Evolutionary conservation across 2,113 vertebrate genomes (phyloP).

Genomic region (Megalops atlanticus): DNA sequence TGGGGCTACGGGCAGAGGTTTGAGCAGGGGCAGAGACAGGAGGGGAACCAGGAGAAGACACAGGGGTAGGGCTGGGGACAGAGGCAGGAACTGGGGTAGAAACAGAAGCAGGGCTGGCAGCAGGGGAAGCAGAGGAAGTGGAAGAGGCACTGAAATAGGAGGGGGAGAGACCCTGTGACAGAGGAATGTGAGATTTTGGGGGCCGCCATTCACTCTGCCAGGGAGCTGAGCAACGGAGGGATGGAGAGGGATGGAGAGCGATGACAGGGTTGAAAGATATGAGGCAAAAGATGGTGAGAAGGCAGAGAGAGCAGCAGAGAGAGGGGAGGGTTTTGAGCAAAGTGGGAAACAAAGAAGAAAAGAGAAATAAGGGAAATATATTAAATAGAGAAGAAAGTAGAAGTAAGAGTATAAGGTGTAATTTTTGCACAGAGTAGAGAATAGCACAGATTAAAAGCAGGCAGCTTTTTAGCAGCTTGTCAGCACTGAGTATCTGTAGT

Average conservation of each 20-base stretch:
- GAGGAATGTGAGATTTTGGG: constrained; percentile 57
- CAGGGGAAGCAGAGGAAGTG: background rate
- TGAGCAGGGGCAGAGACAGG: constrained; percentile 12
- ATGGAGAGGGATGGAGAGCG: background rate
- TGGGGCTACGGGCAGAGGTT: background rate
- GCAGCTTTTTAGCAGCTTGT: background rate
- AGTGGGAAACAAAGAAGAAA: background rate
- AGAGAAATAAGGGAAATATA: constrained; percentile 11
- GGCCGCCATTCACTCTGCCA: constrained; percentile 75
- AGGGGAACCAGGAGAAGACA: background rate
- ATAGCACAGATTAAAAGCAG: background rate
- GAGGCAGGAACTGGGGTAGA: background rate
- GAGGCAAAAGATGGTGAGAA: background rate
- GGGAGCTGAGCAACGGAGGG: constrained; percentile 51
- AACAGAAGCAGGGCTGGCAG: background rate
- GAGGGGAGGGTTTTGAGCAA: background rate
- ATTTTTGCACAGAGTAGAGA: background rate
- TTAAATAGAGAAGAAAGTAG: background rate
- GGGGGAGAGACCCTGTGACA: constrained; percentile 51
- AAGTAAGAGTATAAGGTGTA: background rate
- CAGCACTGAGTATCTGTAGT: no score
- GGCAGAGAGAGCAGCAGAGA: background rate
- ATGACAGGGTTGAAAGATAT: background rate
- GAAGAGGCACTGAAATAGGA: background rate
- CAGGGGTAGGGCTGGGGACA: background rate